Evolutionary conservation across 2,888 invertebrate species (phyloP).

Genomic region (Cyaniris semiargus): DNA sequence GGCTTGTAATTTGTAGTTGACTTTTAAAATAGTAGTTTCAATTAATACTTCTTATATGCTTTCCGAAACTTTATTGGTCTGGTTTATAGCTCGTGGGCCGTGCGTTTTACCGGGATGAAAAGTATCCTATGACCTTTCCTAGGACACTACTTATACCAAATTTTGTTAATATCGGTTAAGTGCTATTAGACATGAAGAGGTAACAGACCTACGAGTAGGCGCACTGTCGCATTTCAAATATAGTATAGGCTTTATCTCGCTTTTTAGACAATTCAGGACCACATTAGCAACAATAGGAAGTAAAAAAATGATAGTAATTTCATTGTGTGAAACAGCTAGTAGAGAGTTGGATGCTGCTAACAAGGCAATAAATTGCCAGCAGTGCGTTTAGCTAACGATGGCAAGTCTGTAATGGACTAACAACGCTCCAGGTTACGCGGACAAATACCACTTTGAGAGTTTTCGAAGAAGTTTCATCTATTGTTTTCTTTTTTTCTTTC

Average conservation of each 20-base stretch:
- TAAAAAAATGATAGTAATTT: slow-evolving; percentile 9
- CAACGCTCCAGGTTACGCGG: slow-evolving; percentile 25
- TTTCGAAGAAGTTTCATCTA: not conserved
- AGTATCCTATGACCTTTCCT: no score
- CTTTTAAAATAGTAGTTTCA: no score
- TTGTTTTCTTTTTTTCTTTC: not conserved
- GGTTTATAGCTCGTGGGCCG: no score
- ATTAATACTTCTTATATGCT: no score
- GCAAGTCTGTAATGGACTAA: slow-evolving; percentile 17
- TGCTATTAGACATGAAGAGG: no score
- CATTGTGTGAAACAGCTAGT: not conserved
- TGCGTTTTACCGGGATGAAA: no score
- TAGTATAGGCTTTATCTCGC: not conserved
- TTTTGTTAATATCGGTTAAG: no score
- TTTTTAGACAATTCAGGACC: not conserved
- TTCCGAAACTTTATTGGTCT: no score
- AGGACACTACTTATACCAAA: no score
- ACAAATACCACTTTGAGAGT: slow-evolving; percentile 9
- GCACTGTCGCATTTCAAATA: no score
- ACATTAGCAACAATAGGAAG: not conserved
- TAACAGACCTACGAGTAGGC: no score
- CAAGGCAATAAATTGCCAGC: slow-evolving; percentile 32
- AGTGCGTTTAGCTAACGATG: slow-evolving; percentile 30
- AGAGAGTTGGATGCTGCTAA: slow-evolving; percentile 15
- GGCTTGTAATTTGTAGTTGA: no score